A percentile compares a stretch with the other conserved stretches of the same genome.
Evolutionary conservation across 2,888 invertebrate species (phyloP).

Genomic region (Napeogenes inachia): DNA sequence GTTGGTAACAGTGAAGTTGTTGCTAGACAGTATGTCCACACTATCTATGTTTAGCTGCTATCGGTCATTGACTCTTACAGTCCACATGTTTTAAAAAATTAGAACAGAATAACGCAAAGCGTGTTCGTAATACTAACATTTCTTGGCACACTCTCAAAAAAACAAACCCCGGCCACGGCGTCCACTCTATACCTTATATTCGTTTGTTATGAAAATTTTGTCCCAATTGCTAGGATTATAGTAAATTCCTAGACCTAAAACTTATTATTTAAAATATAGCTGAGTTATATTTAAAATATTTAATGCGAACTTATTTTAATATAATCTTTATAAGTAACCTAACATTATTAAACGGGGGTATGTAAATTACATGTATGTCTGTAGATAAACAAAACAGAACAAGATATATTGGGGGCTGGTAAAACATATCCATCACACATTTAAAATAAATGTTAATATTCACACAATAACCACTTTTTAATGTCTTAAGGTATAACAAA

Average conservation of each 20-base stretch:
- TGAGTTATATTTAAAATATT: neutral
- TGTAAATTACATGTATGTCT: too few species aligned
- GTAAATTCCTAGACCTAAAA: neutral
- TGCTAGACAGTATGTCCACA: constrained; percentile 11
- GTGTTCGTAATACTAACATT: constrained; percentile 43
- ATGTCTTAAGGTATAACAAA: too few species aligned
- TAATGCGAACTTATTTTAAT: too few species aligned
- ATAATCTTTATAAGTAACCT: too few species aligned
- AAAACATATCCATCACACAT: too few species aligned
- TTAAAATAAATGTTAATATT: too few species aligned
- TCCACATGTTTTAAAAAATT: constrained; percentile 41
- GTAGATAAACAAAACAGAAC: too few species aligned
- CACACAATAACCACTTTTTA: too few species aligned
- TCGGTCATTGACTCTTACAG: constrained; percentile 55
- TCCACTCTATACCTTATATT: constrained; percentile 11
- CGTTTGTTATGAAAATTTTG: constrained; percentile 3
- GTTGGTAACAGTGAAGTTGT: constrained; percentile 25
- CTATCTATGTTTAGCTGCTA: constrained; percentile 39
- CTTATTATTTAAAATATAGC: neutral
- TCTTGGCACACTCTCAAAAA: constrained; percentile 57
- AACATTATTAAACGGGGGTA: too few species aligned
- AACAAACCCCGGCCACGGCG: constrained; percentile 34
- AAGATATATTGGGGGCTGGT: too few species aligned
- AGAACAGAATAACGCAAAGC: constrained; percentile 28
- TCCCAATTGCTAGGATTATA: neutral